Evolutionary conservation across 2,113 vertebrate genomes (phyloP).

Genomic region (Pluvialis apricaria): DNA sequence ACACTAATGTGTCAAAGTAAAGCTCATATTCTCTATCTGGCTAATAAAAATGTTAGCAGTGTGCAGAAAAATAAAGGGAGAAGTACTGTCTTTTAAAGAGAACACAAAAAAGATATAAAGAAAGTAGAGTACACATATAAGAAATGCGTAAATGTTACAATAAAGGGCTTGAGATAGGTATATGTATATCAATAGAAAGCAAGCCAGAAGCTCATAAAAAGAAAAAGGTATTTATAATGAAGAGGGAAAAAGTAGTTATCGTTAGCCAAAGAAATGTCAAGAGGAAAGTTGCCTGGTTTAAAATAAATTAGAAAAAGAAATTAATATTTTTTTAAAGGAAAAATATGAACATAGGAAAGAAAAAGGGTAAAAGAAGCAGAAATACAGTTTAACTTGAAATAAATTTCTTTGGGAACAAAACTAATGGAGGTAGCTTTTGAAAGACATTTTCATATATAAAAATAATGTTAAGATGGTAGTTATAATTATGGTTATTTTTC

Average conservation of each 20-base stretch:
- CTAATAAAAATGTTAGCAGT: not conserved
- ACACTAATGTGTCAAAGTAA: not conserved
- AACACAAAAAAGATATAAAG: not conserved
- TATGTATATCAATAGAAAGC: not conserved
- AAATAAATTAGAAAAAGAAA: not conserved
- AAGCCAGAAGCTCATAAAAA: not conserved
- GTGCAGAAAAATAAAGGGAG: not conserved
- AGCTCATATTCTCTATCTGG: not conserved
- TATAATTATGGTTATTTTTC: not conserved
- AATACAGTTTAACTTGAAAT: not conserved
- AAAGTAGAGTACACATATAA: not conserved
- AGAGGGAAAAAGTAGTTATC: not conserved
- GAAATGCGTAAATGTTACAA: not conserved
- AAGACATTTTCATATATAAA: not conserved
- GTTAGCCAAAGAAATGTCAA: not conserved
- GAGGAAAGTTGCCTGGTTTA: not conserved
- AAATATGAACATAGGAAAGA: not conserved
- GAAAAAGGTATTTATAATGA: not conserved
- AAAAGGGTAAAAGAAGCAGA: not conserved
- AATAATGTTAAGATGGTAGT: not conserved
- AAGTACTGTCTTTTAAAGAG: not conserved
- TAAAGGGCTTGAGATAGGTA: not conserved
- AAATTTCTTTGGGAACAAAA: not conserved
- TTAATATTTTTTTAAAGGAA: not conserved
- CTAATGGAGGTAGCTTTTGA: not conserved